Conservation (phyloP, 2,888 invertebrate species). For the Melikaiella ostensackeni region DNA sequence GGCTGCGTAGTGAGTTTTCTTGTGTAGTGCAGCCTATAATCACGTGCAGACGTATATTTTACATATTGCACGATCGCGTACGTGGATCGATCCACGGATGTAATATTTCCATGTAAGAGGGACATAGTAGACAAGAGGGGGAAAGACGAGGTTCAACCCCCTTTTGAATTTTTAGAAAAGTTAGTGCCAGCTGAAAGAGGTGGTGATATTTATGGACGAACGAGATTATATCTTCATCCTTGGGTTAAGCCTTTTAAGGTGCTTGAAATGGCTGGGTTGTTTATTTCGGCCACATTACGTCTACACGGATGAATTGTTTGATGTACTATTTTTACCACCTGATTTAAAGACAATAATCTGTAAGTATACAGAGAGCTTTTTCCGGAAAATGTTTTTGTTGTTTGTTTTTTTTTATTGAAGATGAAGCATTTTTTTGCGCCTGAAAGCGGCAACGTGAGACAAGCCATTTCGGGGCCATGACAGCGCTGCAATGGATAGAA, state of each 20-base stretch:
- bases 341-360: too few species aligned
- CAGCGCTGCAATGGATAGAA: too few species aligned
- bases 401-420: too few species aligned
- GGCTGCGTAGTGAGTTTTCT: conserved; percentile 31
- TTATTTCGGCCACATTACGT: too few species aligned
- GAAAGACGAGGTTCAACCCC: conserved; percentile 13
- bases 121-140: neutral
- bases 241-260: neutral
- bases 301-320: too few species aligned
- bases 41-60: conserved; percentile 29
- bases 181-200: neutral
- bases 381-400: too few species aligned
- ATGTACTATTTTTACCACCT: too few species aligned
- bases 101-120: conserved; percentile 11
- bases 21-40: conserved; percentile 31
- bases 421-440: too few species aligned
- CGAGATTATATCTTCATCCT: neutral
- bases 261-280: too few species aligned
- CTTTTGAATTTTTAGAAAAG: conserved; percentile 27
- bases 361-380: too few species aligned
- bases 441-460: too few species aligned
- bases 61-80: conserved; percentile 37
- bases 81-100: conserved; percentile 12
- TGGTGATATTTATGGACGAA: neutral
- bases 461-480: too few species aligned